Percentiles rank a stretch among this genome's conserved stretches.
These are phyloP conservation scores for Zaprionus ghesquierei DNA, from an alignment of 1,140 invertebrate genomes.

Conservation along the genomic window DNA sequence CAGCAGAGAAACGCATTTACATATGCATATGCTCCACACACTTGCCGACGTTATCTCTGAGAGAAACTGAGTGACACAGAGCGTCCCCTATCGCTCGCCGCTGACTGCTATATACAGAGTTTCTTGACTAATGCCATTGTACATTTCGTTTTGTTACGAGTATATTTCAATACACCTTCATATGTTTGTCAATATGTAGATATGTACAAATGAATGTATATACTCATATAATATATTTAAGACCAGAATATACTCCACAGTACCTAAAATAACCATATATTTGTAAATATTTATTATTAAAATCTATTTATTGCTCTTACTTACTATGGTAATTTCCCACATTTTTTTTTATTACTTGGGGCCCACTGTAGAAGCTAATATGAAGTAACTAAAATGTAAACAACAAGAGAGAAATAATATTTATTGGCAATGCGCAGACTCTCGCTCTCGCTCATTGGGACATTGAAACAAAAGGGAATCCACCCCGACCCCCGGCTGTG, in stretches of 20 bases:
- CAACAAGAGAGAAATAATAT: constrained; percentile 27
- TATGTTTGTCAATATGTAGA: background rate
- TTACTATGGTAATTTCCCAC: background rate
- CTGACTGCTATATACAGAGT: background rate
- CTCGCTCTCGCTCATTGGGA: constrained; percentile 4
- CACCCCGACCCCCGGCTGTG: background rate
- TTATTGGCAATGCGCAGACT: constrained; percentile 22
- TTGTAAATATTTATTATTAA: background rate
- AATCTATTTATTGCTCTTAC: background rate
- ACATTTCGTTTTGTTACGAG: background rate
- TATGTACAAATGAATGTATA: background rate
- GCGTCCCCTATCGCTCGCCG: background rate
- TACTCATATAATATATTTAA: background rate
- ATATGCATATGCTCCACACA: background rate
- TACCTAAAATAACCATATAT: background rate
- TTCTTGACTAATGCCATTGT: background rate
- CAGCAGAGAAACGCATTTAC: background rate
- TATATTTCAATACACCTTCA: background rate
- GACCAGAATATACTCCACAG: background rate
- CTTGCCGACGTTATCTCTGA: background rate
- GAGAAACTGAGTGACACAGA: constrained; percentile 5
- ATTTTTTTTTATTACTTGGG: background rate
- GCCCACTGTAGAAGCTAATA: constrained; percentile 22
- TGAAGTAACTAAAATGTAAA: constrained; percentile 29
- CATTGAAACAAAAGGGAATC: background rate